A percentile compares a stretch with the other conserved stretches of the same genome.
phyloP scores from a whole-genome alignment of 2,797 vertebrate genomes.

The Periparus ater region DNA sequence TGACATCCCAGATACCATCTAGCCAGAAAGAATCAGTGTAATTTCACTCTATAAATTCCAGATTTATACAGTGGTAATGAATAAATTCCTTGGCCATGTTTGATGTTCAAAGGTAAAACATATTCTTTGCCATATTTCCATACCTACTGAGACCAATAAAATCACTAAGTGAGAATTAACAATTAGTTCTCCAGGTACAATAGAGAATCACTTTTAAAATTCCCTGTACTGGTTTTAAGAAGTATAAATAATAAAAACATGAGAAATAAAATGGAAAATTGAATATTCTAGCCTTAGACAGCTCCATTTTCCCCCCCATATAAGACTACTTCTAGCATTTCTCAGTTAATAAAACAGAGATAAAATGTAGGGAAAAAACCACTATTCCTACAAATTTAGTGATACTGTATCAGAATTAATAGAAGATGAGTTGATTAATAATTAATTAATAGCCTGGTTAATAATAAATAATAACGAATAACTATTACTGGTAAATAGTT shows the following conservation, averaged over 20 bases:
- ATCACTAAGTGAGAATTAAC: neutral
- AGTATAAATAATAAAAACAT: neutral
- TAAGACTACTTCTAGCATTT: neutral
- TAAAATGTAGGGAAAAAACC: neutral
- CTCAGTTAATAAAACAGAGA: neutral
- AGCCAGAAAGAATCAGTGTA: neutral
- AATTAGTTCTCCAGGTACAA: neutral
- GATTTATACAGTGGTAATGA: neutral
- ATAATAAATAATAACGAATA: neutral
- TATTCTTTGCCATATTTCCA: neutral
- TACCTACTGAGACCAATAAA: neutral
- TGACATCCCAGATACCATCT: neutral
- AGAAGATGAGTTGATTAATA: neutral
- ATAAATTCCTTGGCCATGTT: neutral
- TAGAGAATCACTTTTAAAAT: neutral
- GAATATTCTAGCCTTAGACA: neutral
- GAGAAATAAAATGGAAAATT: neutral
- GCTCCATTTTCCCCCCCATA: neutral
- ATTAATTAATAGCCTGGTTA: neutral
- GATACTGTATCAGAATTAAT: neutral
- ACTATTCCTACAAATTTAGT: neutral
- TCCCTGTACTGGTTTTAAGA: neutral
- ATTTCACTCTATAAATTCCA: neutral
- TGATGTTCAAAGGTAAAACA: neutral
- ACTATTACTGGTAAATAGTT: neutral